phyloP scores from a whole-genome alignment of 1,140 invertebrate species.

The Magallana angulata region DNA sequence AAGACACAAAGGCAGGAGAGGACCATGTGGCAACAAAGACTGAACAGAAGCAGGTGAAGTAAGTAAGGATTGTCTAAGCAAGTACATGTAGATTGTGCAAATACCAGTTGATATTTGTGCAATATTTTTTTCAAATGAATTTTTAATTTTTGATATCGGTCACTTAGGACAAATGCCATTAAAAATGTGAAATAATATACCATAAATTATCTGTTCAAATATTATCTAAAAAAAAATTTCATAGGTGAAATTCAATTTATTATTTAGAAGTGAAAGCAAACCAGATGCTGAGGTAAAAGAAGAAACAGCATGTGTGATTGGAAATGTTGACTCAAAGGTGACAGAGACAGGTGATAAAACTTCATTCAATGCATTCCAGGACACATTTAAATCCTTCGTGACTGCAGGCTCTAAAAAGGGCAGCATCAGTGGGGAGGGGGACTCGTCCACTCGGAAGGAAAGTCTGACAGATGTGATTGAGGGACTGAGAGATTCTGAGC shows the following conservation, averaged over 20 bases:
- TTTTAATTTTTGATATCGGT: too few relatives aligned
- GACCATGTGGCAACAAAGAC: not conserved
- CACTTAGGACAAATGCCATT: too few relatives aligned
- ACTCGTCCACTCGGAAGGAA: not conserved
- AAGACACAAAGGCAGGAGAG: not conserved
- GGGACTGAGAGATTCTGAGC: conserved; percentile 7
- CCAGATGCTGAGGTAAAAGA: not conserved
- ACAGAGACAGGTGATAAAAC: not conserved
- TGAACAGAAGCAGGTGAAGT: not conserved
- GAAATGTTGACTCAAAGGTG: not conserved
- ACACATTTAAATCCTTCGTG: conserved; percentile 12
- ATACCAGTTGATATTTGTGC: too few relatives aligned
- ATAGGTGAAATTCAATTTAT: not conserved
- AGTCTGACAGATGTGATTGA: conserved; percentile 6
- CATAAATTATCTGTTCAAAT: too few relatives aligned
- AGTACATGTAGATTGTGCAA: too few relatives aligned
- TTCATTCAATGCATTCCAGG: not conserved
- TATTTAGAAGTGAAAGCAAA: not conserved
- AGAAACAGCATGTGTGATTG: not conserved
- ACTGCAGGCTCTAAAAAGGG: not conserved
- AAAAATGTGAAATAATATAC: too few relatives aligned
- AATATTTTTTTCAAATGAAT: too few relatives aligned
- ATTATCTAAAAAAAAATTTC: too few relatives aligned
- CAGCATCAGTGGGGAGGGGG: not conserved
- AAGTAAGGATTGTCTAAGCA: not conserved